Evolutionary conservation across 1,140 invertebrate species (phyloP), one percentile per base, ranked within the genome.

Genomic region (Sminthurinus signatus): DNA sequence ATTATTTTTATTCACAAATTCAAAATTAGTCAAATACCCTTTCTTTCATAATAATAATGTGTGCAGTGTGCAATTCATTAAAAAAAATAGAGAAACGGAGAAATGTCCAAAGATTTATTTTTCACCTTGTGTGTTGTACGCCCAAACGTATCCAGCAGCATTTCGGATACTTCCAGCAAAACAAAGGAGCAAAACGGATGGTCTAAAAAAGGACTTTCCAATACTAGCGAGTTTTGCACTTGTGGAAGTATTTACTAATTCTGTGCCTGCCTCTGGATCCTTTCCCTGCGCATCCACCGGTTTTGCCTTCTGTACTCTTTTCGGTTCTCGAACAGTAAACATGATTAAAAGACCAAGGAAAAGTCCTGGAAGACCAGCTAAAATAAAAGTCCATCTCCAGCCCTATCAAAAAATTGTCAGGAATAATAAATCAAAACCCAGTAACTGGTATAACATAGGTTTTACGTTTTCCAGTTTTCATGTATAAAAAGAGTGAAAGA

Each of bases 51-150:
- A n/a, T n/a, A n/a, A n/a, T n/a, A n/a, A n/a, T n/a, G n/a, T n/a
- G n/a, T n/a, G n/a, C n/a, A n/a, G n/a, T n/a, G n/a, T n/a, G n/a
- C n/a, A n/a, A n/a, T n/a, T n/a, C n/a, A n/a, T n/a, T n/a, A n/a
- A n/a, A n/a, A n/a, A n/a, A n/a, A n/a, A n/a, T n/a, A n/a, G n/a
- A n/a, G n/a, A n/a, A n/a, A n/a, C n/a, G n/a, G n/a, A n/a, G n/a
- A n/a, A n/a, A n/a, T n/a, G n/a, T n/a, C n/a, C n/a, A n/a, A n/a
- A n/a, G n/a, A n/a, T n/a, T n/a, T n/a, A n/a, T n/a, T n/a, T n/a
- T n/a, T n/a, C n/a, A n/a, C n/a, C n/a, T 71, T 79, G 76, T 5
- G 77, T 77, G 55, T 79, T 80, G 69, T 79, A 78, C 1, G 77
- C 78, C 76, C 78, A 79, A 1, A 78, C 77, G 66, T 79, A 79